Evolutionary conservation across 2,888 invertebrate genomes (phyloP).

Genomic region (Tiliacea aurago): DNA sequence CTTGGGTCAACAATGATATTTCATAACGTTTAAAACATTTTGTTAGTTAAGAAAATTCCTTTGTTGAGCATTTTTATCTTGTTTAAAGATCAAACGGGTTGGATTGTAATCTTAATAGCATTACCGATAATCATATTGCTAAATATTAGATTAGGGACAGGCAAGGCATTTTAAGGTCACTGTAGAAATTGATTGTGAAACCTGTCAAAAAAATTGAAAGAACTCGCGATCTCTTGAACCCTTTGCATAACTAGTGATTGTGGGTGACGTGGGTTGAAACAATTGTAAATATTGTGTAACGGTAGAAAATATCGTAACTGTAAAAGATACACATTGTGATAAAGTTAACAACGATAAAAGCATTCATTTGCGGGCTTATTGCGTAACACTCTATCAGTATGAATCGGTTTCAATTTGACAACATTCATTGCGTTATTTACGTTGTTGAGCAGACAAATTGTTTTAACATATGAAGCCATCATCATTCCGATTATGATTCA

Average conservation of each 20-base stretch:
- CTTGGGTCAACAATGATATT: conserved; percentile 74
- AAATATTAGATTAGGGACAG: conserved; percentile 62
- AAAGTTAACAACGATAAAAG: not conserved
- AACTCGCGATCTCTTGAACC: conserved; percentile 43
- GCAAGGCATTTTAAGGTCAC: conserved; percentile 59
- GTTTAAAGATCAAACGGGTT: conserved; percentile 68
- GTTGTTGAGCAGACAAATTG: too few relatives aligned
- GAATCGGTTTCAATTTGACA: too few relatives aligned
- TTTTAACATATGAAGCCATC: too few relatives aligned
- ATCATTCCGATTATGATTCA: too few relatives aligned
- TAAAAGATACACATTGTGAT: conserved; percentile 1
- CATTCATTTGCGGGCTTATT: not conserved
- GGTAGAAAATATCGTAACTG: not conserved
- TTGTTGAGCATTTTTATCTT: conserved; percentile 70
- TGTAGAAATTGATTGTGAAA: conserved; percentile 52
- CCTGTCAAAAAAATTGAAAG: conserved; percentile 44
- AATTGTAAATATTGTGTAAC: conserved; percentile 12
- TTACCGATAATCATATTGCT: conserved; percentile 74
- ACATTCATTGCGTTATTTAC: too few relatives aligned
- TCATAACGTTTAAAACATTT: conserved; percentile 75
- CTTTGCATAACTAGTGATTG: conserved; percentile 35
- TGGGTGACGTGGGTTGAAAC: conserved; percentile 13
- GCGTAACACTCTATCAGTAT: too few relatives aligned
- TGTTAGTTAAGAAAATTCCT: conserved; percentile 68
- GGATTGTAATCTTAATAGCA: conserved; percentile 70